Evolutionary conservation across 2,888 invertebrate genomes (phyloP).

Genomic region (Rhagonycha lutea): DNA sequence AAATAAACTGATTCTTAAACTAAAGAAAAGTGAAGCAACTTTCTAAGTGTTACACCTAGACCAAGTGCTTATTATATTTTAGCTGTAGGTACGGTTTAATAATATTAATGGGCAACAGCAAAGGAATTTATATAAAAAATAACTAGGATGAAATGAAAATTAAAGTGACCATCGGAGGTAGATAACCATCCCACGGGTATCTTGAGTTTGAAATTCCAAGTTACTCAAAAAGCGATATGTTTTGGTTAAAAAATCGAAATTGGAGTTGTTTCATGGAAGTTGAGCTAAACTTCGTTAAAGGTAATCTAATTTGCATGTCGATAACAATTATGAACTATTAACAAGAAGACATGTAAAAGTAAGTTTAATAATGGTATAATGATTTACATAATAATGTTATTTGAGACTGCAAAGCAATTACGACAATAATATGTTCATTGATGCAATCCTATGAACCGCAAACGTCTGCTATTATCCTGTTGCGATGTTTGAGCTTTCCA

Average conservation of each 20-base stretch:
- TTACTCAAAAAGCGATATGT: neutral
- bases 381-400: slow-evolving; percentile 25
- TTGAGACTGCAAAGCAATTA: slow-evolving; percentile 17
- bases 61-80: neutral
- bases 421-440: slow-evolving; percentile 9
- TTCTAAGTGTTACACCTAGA: neutral
- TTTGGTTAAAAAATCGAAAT: neutral
- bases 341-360: slow-evolving; percentile 21
- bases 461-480: slow-evolving; percentile 36
- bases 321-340: slow-evolving; percentile 23
- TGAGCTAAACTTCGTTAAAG: neutral
- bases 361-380: slow-evolving; percentile 13
- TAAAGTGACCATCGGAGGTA: neutral
- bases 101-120: neutral
- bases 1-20: neutral
- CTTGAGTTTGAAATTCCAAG: neutral
- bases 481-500: slow-evolving; percentile 36
- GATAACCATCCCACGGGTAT: neutral
- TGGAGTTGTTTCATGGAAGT: neutral
- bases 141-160: neutral
- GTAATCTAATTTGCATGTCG: slow-evolving; percentile 21
- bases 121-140: neutral
- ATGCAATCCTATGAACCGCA: slow-evolving; percentile 30
- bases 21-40: neutral
- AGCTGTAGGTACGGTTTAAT: neutral